Conservation (phyloP, 2,888 invertebrate species). For the Graphium colonna region DNA sequence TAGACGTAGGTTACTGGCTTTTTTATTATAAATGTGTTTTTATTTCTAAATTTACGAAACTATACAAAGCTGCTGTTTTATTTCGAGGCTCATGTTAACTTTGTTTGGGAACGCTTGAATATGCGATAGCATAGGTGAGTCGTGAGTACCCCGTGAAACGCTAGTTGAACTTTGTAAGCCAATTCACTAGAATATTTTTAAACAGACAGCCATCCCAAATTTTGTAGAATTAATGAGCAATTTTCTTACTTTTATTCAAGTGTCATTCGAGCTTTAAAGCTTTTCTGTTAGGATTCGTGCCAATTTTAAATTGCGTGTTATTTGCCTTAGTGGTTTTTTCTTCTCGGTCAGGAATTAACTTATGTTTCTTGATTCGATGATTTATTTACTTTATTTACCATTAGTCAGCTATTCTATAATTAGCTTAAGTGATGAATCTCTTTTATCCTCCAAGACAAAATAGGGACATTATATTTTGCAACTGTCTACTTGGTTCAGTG, state of each 20-base stretch:
- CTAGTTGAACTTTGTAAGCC: neutral
- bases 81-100: neutral
- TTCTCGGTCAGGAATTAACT: too few relatives aligned
- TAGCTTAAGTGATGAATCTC: too few relatives aligned
- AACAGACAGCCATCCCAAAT: neutral
- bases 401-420: too few relatives aligned
- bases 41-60: neutral
- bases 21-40: too few relatives aligned
- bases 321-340: neutral
- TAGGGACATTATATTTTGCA: too few relatives aligned
- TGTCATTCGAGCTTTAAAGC: constrained; percentile 1
- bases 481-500: too few relatives aligned
- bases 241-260: constrained; percentile 5
- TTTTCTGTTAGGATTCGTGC: neutral
- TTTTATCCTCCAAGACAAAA: too few relatives aligned
- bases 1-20: too few relatives aligned
- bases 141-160: constrained; percentile 1
- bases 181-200: neutral
- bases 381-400: too few relatives aligned
- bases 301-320: constrained; percentile 9
- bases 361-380: too few relatives aligned
- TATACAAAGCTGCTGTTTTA: constrained; percentile 6
- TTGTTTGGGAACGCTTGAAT: constrained; percentile 15
- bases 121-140: constrained; percentile 7
- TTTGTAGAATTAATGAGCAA: constrained; percentile 9